Percentiles rank a stretch among this genome's conserved stretches.
phyloP scores from a whole-genome alignment of 2,888 invertebrate genomes.

The Drosophila robusta region DNA sequence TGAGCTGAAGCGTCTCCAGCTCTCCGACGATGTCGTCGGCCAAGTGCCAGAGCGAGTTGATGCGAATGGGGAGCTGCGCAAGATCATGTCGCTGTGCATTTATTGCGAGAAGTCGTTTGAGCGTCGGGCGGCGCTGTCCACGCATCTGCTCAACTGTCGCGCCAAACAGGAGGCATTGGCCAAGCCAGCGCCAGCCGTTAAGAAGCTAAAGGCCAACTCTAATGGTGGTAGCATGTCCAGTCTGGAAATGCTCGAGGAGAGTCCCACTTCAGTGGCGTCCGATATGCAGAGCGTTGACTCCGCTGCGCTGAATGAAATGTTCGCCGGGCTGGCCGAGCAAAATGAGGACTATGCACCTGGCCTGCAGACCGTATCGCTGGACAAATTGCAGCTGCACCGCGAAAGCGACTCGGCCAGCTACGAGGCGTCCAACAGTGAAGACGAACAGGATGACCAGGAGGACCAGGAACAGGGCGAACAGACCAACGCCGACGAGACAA shows the following conservation, averaged over 20 bases:
- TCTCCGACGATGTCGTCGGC: slow-evolving; percentile 65
- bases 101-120: slow-evolving; percentile 91
- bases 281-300: slow-evolving; percentile 51
- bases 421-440: slow-evolving; percentile 53
- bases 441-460: slow-evolving; percentile 37
- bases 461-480: slow-evolving; percentile 24
- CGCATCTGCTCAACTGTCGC: slow-evolving; percentile 89
- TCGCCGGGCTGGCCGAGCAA: slow-evolving; percentile 81
- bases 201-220: slow-evolving; percentile 55
- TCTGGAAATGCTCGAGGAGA: slow-evolving; percentile 21
- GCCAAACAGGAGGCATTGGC: slow-evolving; percentile 83
- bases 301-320: slow-evolving; percentile 76
- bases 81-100: slow-evolving; percentile 87
- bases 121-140: slow-evolving; percentile 89
- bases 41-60: slow-evolving; percentile 37
- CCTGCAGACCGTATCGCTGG: slow-evolving; percentile 81
- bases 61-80: slow-evolving; percentile 84
- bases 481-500: slow-evolving; percentile 24
- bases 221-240: slow-evolving; percentile 30
- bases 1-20: slow-evolving; percentile 81
- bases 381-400: slow-evolving; percentile 70
- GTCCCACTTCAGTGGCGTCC: background rate
- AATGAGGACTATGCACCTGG: slow-evolving; percentile 69
- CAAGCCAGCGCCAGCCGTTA: slow-evolving; percentile 60
- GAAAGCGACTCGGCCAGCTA: slow-evolving; percentile 65